Base-by-base conservation (phyloP, 2,113 vertebrate species). In the Cyanoderma ruficeps region DNA sequence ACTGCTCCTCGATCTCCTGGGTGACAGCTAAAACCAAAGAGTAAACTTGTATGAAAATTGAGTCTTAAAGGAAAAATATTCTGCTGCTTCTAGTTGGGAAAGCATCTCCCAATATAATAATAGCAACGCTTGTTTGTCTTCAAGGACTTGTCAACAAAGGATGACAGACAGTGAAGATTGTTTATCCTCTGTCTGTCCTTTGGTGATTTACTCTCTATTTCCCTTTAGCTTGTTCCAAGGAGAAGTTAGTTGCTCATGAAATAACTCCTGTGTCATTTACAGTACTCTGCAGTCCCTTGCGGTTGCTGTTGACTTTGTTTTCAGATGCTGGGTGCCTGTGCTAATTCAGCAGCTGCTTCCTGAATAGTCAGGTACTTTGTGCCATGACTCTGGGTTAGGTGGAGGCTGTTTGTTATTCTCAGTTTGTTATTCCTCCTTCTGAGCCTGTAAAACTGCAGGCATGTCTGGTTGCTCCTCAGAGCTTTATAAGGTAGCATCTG, bases 131-230 rank as follows among this genome's bases (percentile, higher is more conserved):
- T 61, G 60, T 50, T 52, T 89, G 84, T 69, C 83, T 91, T 72
- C 57, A 80, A 90, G 75, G 60, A 33, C 90, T 63, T 28, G 15
- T 65, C 90, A 60, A 55, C 47, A 56, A 47, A 35, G 1, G 6
- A 46, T 83, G 80, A 16, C 75, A 83, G 39, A 15, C 75, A 85
- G 35, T 37, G 85, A 67, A 65, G 50, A 30, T 39, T 72, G 79
- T 90, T 93, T 94, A 59, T 82, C 61, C 65, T 82, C 55, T 42
- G 33, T 74, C 82, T 96, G 57, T 59, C 57, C 67, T 91, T 93
- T 87, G 87, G 63, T 87, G 89, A 59, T 76, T 84, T 85, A 61
- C 50, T n/a, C 3, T 13, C 56, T 80, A 24, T 59, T 92, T 92
- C 46, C 75, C 53, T 91, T 90, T 60, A 31, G 57, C 57, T 20